phyloP scores from a whole-genome alignment of 1,140 invertebrate genomes.

The Platyscapa corneri region DNA sequence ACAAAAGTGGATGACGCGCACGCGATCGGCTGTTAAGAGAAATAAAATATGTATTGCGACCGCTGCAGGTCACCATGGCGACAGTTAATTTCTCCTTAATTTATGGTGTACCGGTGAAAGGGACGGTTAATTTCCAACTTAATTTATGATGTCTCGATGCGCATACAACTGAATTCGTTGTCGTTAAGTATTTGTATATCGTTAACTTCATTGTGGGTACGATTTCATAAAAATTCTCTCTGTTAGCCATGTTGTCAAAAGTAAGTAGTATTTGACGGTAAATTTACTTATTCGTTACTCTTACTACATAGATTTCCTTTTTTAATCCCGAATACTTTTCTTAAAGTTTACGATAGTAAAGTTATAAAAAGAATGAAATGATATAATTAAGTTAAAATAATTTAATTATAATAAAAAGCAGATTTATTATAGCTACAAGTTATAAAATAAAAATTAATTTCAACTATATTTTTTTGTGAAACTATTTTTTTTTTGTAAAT shows the following conservation, averaged over 20 bases:
- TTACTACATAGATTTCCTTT: not conserved
- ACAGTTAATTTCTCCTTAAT: conserved; percentile 69
- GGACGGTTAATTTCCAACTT: conserved; percentile 25
- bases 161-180: conserved; percentile 4
- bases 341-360: no score
- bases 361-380: no score
- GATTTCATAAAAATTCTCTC: not conserved
- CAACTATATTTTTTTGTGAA: no score
- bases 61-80: conserved; percentile 43
- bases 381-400: no score
- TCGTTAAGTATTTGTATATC: conserved; percentile 25
- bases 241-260: not conserved
- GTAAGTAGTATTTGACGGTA: not conserved
- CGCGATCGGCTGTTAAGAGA: conserved; percentile 37
- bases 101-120: conserved; percentile 66
- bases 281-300: not conserved
- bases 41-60: conserved; percentile 57
- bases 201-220: conserved; percentile 49
- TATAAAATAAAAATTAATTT: no score
- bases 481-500: no score
- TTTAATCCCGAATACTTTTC: not conserved
- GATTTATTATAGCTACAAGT: no score
- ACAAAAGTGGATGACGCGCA: conserved; percentile 61
- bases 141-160: not conserved
- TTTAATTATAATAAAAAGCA: no score